Base-by-base conservation (phyloP, 1,140 invertebrate genomes). In the Micrasema minimum region DNA sequence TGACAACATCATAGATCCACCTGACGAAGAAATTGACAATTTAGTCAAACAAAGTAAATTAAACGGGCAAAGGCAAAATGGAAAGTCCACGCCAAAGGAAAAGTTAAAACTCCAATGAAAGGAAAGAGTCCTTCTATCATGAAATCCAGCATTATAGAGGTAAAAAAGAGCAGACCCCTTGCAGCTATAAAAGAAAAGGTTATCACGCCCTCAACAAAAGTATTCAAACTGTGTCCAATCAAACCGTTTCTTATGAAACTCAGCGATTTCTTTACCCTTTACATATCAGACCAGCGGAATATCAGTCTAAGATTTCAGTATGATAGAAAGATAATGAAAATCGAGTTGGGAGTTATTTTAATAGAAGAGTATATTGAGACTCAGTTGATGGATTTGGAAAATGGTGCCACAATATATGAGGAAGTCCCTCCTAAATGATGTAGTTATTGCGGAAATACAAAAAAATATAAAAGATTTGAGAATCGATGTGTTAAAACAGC, bases 241-340 rank as follows among this genome's bases (percentile, higher is more conserved):
- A 67, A 55, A 43, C 50, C 65, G n/a, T 10, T 67, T 14, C 6
- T 51, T 9, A 23, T 67, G 35, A 67, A 67, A 53, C 53, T 67
- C n/a, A 67, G 35, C 38, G 20, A 53, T n/a, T 67, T 38, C 26
- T 67, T 67, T 26, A 53, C 48, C 9, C 23, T 67, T 2, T 18
- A 22, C 38, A 45, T 67, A 26, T 43, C 10, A 12, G 18, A 43
- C 41, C 65, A 67, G 38, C 37, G n/a, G 12, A 55, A 67, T 26
- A 55, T 67, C 2, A 41, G 48, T 45, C 12, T 67, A 18, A 23
- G n/a, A 67, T 67, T 67, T 57, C 65, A 26, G 14, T 67, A 43
- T 41, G 65, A 41, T 43, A 10, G 22, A 9, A 55, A 43, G 50
- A 14, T 26, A 12, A 53, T 67, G 37, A 53, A 35, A 43, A 38